Evolutionary conservation across 2,113 vertebrate genomes (phyloP).

Genomic region (Diadophis punctatus): DNA sequence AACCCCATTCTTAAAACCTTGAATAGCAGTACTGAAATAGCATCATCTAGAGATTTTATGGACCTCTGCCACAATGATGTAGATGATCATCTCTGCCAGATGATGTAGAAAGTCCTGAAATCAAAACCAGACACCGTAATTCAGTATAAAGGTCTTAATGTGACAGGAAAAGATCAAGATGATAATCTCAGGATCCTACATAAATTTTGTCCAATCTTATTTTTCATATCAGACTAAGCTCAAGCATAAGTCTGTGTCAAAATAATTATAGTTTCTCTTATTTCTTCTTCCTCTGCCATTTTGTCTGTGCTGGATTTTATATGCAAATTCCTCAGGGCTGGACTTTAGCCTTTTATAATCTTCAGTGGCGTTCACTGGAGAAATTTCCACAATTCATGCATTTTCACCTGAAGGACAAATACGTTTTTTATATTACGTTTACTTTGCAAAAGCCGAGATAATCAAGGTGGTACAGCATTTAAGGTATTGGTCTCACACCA

Average conservation of each 20-base stretch:
- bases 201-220: neutral
- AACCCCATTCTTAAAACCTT: neutral
- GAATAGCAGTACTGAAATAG: neutral
- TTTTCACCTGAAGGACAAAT: neutral
- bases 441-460: neutral
- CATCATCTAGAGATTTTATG: neutral
- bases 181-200: neutral
- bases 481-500: neutral
- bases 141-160: neutral
- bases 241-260: neutral
- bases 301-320: neutral
- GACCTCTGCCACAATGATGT: neutral
- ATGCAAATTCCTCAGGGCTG: neutral
- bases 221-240: neutral
- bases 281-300: neutral
- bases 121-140: neutral
- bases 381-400: neutral
- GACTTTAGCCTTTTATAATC: neutral
- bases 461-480: neutral
- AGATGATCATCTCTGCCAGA: neutral
- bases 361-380: neutral
- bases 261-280: neutral
- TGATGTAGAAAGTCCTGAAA: neutral
- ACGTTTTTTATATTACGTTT: neutral
- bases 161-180: neutral